A percentile compares a stretch with the other conserved stretches of the same genome.
Conservation (phyloP, 2,113 vertebrate genomes). For the Petrocephalus microphthalmus region DNA sequence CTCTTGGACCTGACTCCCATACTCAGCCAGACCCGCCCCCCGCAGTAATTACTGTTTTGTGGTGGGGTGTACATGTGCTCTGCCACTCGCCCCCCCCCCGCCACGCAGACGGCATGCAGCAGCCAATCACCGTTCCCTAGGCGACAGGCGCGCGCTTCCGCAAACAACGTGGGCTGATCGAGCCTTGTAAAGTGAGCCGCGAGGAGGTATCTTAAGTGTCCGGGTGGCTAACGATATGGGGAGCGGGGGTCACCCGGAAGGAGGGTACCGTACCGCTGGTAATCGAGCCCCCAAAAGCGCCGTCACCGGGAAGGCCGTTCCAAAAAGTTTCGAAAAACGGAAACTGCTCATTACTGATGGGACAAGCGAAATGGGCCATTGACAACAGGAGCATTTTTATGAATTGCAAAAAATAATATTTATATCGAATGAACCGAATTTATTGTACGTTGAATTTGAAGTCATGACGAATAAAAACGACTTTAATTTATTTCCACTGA, state of each 20-base stretch:
- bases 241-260: not conserved
- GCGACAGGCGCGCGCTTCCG: not conserved
- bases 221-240: not conserved
- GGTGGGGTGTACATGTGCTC: not conserved
- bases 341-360: not conserved
- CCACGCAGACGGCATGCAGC: no score
- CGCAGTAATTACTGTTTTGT: not conserved
- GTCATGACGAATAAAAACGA: not conserved
- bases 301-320: not conserved
- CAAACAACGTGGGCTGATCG: not conserved
- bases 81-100: not conserved
- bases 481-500: not conserved
- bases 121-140: not conserved
- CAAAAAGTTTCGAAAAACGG: not conserved
- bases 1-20: not conserved
- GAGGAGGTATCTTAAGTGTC: not conserved
- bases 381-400: not conserved
- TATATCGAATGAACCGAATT: not conserved
- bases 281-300: not conserved
- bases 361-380: not conserved
- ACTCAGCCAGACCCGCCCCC: not conserved
- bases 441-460: not conserved
- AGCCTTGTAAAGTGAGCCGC: not conserved
- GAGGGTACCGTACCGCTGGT: not conserved
- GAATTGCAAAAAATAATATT: not conserved